Conservation (phyloP, 2,113 vertebrate genomes). For the Peucedramus taeniatus region DNA sequence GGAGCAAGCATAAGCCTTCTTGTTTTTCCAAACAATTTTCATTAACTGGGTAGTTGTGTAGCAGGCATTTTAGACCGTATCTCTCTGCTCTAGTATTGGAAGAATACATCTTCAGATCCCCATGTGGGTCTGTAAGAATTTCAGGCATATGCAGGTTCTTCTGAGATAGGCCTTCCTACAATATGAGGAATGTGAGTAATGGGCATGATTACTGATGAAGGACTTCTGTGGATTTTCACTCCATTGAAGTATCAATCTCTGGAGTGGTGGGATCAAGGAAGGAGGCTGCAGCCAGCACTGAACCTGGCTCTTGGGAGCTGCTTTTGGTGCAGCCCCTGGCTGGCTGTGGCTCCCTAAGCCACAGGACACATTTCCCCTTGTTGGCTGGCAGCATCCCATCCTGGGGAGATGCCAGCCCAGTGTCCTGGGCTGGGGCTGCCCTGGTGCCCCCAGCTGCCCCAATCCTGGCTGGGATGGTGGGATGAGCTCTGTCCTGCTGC, state of each 20-base stretch:
- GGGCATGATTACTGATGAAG: background rate
- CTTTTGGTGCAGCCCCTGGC: background rate
- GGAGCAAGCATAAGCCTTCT: background rate
- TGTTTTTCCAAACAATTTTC: background rate
- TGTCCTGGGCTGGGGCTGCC: background rate
- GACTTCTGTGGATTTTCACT: background rate
- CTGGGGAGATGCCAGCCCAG: rapidly evolving
- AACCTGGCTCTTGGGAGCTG: background rate
- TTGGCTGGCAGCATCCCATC: background rate
- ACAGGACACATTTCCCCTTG: rapidly evolving
- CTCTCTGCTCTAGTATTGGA: background rate
- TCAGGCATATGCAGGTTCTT: background rate
- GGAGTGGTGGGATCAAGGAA: background rate
- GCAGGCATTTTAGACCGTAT: rapidly evolving
- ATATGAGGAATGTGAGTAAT: background rate
- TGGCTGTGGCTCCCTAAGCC: background rate
- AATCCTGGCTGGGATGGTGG: background rate
- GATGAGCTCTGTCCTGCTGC: background rate
- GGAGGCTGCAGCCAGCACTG: background rate
- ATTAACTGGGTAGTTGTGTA: background rate
- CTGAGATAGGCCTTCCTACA: background rate
- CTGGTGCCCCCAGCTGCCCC: background rate
- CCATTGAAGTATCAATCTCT: background rate
- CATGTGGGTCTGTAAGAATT: background rate
- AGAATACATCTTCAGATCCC: background rate